phyloP scores from a whole-genome alignment of 2,113 vertebrate genomes.

The Cololabis saira region DNA sequence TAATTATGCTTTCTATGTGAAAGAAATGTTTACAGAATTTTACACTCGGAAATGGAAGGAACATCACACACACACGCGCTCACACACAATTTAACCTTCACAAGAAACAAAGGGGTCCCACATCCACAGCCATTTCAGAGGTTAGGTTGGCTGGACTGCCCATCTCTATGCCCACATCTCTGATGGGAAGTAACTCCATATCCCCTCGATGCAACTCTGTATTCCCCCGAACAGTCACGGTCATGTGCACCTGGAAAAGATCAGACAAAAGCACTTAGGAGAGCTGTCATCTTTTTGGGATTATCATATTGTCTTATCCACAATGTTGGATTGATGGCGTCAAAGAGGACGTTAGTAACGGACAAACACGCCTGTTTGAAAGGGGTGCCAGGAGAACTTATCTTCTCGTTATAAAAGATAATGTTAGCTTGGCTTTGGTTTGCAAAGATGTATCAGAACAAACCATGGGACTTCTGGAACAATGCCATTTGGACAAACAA shows the following conservation, averaged over 20 bases:
- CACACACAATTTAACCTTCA: slow-evolving; percentile 47
- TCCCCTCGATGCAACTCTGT: slow-evolving; percentile 65
- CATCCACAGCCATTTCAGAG: slow-evolving; percentile 29
- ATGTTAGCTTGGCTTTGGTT: too few relatives aligned
- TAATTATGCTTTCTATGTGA: slow-evolving; percentile 13
- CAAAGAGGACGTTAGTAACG: too few relatives aligned
- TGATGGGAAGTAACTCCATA: slow-evolving; percentile 77
- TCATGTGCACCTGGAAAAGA: slow-evolving; percentile 55
- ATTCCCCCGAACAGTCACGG: slow-evolving; percentile 58
- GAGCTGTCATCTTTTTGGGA: too few relatives aligned
- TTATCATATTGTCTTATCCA: too few relatives aligned
- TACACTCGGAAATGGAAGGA: background rate
- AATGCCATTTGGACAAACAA: too few relatives aligned
- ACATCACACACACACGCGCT: slow-evolving; percentile 7
- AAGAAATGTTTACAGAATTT: slow-evolving; percentile 41
- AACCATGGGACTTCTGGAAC: too few relatives aligned
- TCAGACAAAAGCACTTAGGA: background rate
- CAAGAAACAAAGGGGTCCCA: slow-evolving; percentile 81
- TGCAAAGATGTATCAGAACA: too few relatives aligned
- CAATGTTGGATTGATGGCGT: too few relatives aligned
- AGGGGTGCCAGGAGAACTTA: too few relatives aligned
- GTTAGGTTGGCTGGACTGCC: background rate
- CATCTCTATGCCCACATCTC: slow-evolving; percentile 66
- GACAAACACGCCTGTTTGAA: too few relatives aligned
- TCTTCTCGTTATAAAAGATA: too few relatives aligned